Evolutionary conservation across 2,888 invertebrate genomes (phyloP).

Genomic region (Eledone cirrhosa): DNA sequence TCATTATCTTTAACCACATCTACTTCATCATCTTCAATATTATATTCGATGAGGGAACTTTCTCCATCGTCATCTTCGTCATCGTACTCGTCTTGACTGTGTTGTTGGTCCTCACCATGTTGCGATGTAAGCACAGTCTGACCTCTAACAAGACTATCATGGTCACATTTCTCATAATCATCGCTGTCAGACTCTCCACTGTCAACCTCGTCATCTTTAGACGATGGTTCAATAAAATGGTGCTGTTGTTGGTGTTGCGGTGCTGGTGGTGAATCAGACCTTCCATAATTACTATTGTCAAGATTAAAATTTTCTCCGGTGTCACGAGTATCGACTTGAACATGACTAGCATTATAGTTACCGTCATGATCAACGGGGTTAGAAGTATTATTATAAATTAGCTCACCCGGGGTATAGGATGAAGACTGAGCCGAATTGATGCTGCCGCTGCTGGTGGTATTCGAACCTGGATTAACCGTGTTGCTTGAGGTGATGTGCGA

Average conservation of each 20-base stretch:
- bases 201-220: neutral
- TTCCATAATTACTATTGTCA: too few relatives aligned
- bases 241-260: slow-evolving; percentile 8
- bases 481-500: neutral
- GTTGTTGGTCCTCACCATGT: neutral
- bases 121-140: neutral
- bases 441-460: neutral
- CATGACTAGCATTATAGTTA: neutral
- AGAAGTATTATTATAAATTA: slow-evolving; percentile 5
- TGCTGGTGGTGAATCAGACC: slow-evolving; percentile 9
- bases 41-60: slow-evolving; percentile 15
- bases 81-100: neutral
- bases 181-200: slow-evolving; percentile 21
- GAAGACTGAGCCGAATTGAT: slow-evolving; percentile 16
- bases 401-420: slow-evolving; percentile 27
- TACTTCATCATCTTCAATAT: neutral
- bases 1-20: neutral
- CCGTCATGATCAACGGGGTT: neutral
- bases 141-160: neutral
- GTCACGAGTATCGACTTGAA: too few relatives aligned
- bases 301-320: too few relatives aligned
- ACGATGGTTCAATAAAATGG: too few relatives aligned
- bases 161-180: neutral
- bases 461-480: neutral
- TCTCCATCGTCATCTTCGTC: neutral